Conservation (phyloP, 2,797 vertebrate species). For the Lithobates pipiens region DNA sequence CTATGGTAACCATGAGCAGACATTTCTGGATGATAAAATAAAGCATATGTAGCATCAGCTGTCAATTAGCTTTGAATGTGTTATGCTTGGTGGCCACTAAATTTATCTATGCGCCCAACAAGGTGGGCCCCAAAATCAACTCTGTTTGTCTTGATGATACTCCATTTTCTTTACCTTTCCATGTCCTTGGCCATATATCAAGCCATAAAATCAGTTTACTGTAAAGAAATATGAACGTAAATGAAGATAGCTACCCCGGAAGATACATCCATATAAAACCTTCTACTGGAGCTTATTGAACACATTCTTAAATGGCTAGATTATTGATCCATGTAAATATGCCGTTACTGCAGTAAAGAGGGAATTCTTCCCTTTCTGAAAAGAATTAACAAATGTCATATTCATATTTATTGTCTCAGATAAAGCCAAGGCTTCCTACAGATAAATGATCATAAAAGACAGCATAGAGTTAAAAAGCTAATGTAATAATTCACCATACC, state of each 20-base stretch:
- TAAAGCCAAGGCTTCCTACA: background rate
- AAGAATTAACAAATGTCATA: background rate
- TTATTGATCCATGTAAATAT: constrained; percentile 33
- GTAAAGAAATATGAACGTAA: background rate
- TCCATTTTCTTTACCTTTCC: too few relatives aligned
- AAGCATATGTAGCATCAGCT: too few relatives aligned
- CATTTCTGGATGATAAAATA: too few relatives aligned
- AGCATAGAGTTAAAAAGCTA: background rate
- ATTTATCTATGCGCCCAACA: too few relatives aligned
- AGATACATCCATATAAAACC: background rate
- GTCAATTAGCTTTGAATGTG: too few relatives aligned
- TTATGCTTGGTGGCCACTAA: too few relatives aligned
- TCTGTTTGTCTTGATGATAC: background rate
- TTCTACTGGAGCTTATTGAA: background rate
- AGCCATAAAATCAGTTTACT: too few relatives aligned
- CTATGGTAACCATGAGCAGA: too few relatives aligned
- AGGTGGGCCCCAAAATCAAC: too few relatives aligned
- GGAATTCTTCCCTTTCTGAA: background rate
- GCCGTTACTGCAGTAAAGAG: constrained; percentile 13
- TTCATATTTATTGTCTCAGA: background rate
- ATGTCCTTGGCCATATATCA: background rate
- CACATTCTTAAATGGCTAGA: constrained; percentile 14
- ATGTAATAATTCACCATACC: background rate
- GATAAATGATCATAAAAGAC: background rate
- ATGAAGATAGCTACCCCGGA: background rate